Percentiles rank a stretch among this genome's conserved stretches.
phyloP scores from a whole-genome alignment of 2,113 vertebrate species.

The Zosterops borbonicus region DNA sequence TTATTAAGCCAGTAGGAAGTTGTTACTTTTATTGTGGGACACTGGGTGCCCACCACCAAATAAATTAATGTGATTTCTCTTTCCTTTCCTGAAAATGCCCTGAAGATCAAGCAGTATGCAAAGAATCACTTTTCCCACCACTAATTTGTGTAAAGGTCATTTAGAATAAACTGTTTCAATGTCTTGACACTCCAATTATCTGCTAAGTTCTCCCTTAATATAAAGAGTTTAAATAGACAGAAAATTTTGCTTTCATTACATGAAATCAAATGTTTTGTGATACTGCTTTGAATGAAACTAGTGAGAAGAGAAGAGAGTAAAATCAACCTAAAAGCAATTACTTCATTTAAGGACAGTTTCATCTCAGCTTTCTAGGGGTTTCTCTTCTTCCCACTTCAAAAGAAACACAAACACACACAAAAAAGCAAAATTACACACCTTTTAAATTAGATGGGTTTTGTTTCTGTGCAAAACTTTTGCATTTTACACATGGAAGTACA shows the following conservation, averaged over 20 bases:
- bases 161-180: neutral
- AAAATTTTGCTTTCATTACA: neutral
- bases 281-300: neutral
- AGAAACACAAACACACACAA: neutral
- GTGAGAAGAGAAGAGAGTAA: neutral
- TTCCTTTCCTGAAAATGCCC: neutral
- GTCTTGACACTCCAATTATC: neutral
- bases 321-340: neutral
- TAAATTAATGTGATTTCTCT: neutral
- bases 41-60: neutral
- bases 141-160: neutral
- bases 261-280: neutral
- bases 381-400: neutral
- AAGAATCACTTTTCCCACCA: neutral
- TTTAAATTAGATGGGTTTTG: neutral
- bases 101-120: neutral
- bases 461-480: neutral
- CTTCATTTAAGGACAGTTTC: neutral
- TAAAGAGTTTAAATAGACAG: neutral
- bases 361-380: neutral
- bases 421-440: neutral
- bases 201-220: neutral
- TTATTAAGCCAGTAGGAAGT: neutral
- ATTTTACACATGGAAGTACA: neutral
- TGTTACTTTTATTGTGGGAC: neutral